Evolutionary conservation across 64 coral and sea anemone genomes (phyloP).

Genomic region (Catalaphyllia jardinei): DNA sequence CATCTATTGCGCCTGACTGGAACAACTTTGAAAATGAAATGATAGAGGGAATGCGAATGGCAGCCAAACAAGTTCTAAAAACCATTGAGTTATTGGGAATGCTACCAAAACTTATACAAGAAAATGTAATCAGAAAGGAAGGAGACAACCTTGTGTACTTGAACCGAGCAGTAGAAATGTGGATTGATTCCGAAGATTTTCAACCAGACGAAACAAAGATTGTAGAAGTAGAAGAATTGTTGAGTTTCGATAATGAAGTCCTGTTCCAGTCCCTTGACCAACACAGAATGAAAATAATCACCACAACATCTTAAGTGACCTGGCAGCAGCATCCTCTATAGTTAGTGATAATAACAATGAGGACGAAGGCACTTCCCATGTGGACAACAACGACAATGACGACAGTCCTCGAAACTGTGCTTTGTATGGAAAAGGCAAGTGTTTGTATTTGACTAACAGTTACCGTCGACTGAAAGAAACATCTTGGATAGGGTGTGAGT

Average conservation of each 20-base stretch:
- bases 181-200: conserved; percentile 19
- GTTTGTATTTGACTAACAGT: too few relatives aligned
- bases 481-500: conserved; percentile 4
- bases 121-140: conserved; percentile 24
- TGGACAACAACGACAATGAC: background rate
- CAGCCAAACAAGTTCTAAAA: conserved; percentile 60
- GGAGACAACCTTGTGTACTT: conserved; percentile 28
- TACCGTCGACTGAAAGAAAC: conserved; percentile 26
- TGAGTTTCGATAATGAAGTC: conserved; percentile 16
- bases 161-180: conserved; percentile 13
- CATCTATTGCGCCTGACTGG: too few relatives aligned
- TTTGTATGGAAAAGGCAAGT: background rate
- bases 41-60: conserved; percentile 42
- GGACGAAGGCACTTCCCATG: too few relatives aligned
- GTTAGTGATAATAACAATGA: background rate
- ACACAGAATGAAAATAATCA: too few relatives aligned
- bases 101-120: conserved; percentile 33
- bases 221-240: conserved; percentile 25
- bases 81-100: conserved; percentile 49
- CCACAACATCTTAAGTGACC: background rate
- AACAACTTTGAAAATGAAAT: conserved; percentile 21
- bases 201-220: conserved; percentile 51
- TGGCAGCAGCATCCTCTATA: background rate
- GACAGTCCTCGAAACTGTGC: background rate
- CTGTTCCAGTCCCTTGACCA: too few relatives aligned